Evolutionary conservation across 2,113 vertebrate species (phyloP).

Genomic region (Silurus glanis): DNA sequence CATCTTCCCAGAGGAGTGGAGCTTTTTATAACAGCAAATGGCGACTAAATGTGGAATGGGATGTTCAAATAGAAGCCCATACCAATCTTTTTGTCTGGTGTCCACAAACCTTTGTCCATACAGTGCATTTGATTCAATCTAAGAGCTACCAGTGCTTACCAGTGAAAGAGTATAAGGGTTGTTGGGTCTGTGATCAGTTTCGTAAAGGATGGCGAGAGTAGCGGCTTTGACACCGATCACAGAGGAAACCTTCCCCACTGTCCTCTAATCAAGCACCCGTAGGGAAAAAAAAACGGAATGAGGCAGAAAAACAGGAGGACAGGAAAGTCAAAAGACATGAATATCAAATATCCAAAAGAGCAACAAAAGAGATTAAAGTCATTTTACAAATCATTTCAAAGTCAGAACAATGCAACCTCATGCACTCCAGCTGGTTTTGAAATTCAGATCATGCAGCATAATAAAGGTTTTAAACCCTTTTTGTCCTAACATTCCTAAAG

Average conservation of each 20-base stretch:
- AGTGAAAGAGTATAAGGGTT: constrained; percentile 67
- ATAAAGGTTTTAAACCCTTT: background rate
- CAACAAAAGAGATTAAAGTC: background rate
- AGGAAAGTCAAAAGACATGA: background rate
- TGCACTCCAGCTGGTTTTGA: background rate
- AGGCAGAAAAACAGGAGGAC: background rate
- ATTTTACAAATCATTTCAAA: background rate
- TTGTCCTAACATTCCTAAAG: background rate
- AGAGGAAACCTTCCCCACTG: constrained; percentile 88
- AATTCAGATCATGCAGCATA: background rate
- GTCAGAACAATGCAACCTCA: background rate
- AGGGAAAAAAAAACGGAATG: background rate
- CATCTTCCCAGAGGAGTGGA: too few relatives aligned
- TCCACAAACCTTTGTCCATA: too few relatives aligned
- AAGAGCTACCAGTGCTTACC: constrained; percentile 78
- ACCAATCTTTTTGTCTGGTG: too few relatives aligned
- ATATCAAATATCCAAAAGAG: background rate
- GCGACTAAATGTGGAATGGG: too few relatives aligned
- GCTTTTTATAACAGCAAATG: too few relatives aligned
- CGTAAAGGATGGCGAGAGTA: constrained; percentile 90
- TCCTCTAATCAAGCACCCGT: constrained; percentile 73
- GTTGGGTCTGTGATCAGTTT: constrained; percentile 92
- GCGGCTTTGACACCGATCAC: constrained; percentile 90
- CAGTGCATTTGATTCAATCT: too few relatives aligned
- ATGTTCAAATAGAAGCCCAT: too few relatives aligned